Conservation (phyloP, 2,797 vertebrate species). For the Falco naumanni region DNA sequence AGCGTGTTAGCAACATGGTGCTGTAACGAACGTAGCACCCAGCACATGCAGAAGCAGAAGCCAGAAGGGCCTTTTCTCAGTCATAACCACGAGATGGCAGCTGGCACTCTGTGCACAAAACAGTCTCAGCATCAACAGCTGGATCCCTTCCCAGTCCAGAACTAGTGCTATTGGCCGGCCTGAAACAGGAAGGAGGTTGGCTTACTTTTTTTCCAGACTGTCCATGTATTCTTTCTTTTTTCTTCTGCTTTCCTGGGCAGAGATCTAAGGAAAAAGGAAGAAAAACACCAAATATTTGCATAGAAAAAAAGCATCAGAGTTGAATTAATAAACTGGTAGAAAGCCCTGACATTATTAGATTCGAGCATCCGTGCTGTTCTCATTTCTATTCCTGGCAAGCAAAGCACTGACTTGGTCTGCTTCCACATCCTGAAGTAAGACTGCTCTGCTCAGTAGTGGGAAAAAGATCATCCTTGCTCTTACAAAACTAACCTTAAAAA, state of each 20-base stretch:
- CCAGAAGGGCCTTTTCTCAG: constrained; percentile 15
- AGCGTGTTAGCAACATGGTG: accelerated
- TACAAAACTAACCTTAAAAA: background rate
- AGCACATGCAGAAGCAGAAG: background rate
- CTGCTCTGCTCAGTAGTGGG: background rate
- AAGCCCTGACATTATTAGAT: background rate
- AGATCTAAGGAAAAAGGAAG: constrained; percentile 83
- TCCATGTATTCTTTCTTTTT: constrained; percentile 99
- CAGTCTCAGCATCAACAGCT: background rate
- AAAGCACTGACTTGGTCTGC: background rate
- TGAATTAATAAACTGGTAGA: background rate
- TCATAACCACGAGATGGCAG: constrained; percentile 76
- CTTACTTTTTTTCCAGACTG: constrained; percentile 96
- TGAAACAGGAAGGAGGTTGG: constrained; percentile 37
- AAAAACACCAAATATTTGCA: constrained; percentile 19
- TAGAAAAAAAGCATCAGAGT: background rate
- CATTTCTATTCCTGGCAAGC: constrained; percentile 23
- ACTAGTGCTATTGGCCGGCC: background rate
- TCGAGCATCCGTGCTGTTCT: background rate
- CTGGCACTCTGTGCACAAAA: constrained; percentile 22
- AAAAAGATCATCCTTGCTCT: background rate
- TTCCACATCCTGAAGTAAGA: constrained; percentile 31
- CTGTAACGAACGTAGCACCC: background rate
- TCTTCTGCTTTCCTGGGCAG: constrained; percentile 96
- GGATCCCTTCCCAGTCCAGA: constrained; percentile 12